phyloP scores from a whole-genome alignment of 2,797 vertebrate genomes.

The Halcyon chelicuti region DNA sequence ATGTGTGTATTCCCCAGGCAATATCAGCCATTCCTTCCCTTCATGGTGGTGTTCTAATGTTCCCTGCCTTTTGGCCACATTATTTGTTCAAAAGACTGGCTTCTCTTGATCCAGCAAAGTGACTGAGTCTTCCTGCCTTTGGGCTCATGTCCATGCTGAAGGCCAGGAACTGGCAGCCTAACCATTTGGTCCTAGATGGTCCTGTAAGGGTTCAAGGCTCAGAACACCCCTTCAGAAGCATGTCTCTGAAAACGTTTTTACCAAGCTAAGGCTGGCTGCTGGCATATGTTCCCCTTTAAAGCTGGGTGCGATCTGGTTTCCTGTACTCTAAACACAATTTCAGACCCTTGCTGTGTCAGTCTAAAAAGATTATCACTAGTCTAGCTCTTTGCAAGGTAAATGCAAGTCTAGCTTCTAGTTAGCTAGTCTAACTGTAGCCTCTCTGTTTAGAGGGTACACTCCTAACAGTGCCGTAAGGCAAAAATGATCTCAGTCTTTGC shows the following conservation, averaged over 20 bases:
- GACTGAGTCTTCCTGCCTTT: not conserved
- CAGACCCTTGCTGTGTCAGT: not conserved
- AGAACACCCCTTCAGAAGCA: not conserved
- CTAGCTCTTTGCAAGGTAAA: not conserved
- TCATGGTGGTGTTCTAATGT: not conserved
- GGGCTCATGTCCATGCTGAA: not conserved
- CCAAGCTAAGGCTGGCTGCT: not conserved
- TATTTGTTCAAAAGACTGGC: not conserved
- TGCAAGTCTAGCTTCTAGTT: not conserved
- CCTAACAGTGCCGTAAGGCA: not conserved
- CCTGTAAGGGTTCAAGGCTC: not conserved
- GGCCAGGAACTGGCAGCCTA: not conserved
- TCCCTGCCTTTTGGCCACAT: not conserved
- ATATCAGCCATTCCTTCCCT: not conserved
- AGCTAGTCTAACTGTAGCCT: not conserved
- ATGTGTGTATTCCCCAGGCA: accelerated
- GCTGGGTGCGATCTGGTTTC: not conserved
- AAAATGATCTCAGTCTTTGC: not conserved
- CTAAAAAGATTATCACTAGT: not conserved
- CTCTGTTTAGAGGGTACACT: not conserved
- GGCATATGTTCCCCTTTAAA: not conserved
- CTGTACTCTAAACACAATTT: not conserved
- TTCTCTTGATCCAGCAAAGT: not conserved
- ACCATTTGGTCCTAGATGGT: not conserved
- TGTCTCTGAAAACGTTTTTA: not conserved